Base-by-base conservation (phyloP, 2,888 invertebrate species). In the Aspidiotus destructor region DNA sequence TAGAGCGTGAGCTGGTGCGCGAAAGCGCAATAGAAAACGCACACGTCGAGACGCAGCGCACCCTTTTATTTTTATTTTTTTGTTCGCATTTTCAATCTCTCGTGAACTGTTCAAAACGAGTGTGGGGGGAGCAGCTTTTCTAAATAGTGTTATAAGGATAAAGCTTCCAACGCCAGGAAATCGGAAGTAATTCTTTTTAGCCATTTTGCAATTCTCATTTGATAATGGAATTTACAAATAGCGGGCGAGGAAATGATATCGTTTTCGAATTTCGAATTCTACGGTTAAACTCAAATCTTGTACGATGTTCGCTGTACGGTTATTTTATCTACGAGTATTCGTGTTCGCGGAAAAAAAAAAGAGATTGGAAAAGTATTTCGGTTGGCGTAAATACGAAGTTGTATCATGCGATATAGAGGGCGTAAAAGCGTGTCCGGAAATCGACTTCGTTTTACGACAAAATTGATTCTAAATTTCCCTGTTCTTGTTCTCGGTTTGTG, bases 161-260 rank as follows among this genome's bases (percentile, higher is more conserved):
- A 61, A 68, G 48, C 68, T 60, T 52, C 52, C 17, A 53, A 13
- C 16, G 55, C 11, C 68, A 68, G 68, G 68, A 68, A 68, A 61
- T 61, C 68, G 68, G 68, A 68, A 68, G 68, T 61, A 68, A 68
- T 68, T 68, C 68, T 61, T 68, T 68, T 68, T 68, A 68, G 48
- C 68, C 61, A 55, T 61, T 61, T 61, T 60, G 68, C 61, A 68
- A 68, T 68, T 60, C 58, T 68, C 68, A 61, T 68, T 61, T 61
- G 68, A 68, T 68, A 68, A 68, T 61, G 61, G 60, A 68, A 68
- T 68, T 60, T 68, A 67, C 67, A 67, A 67, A 67, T 67, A 58
- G 67, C 60, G 28, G 55, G 16, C 40, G 67, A 58, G 67, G 67
- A 67, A 67, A 67, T 67, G 67, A 67, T 67, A 67, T 67, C 67